These are phyloP conservation scores for Turritopsis rubra DNA, from an alignment of 30 jellyfish, hydroid and myxozoan species.

Conservation along the genomic window DNA sequence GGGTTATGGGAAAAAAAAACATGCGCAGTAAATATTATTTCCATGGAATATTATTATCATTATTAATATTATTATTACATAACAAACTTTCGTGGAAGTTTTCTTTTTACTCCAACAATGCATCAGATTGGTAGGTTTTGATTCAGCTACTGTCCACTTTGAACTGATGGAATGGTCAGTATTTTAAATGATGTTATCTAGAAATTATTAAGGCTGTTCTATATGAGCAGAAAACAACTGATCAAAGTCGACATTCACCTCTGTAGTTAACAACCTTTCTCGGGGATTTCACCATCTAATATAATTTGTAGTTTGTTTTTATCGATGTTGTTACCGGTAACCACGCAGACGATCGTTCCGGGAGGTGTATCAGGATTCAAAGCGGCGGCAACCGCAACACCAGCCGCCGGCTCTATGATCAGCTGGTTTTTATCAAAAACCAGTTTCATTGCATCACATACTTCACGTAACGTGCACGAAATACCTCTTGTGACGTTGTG, in stretches of 20 bases:
- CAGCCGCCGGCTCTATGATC: not conserved
- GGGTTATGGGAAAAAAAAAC: no score
- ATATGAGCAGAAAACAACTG: not conserved
- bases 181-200: no score
- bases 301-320: not conserved
- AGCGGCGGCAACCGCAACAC: slow-evolving; percentile 5
- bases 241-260: not conserved
- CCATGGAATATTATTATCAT: no score
- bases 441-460: not conserved
- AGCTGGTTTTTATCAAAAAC: not conserved
- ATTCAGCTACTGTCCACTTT: no score
- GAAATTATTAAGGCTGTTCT: no score
- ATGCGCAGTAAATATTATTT: no score
- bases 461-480: not conserved
- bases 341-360: not conserved
- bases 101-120: no score
- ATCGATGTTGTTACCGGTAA: slow-evolving; percentile 7
- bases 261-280: not conserved
- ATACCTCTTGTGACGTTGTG: not conserved
- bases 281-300: not conserved
- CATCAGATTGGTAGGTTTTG: no score
- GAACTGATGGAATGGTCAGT: no score
- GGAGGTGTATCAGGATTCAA: not conserved
- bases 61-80: no score
- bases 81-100: no score